Conservation (phyloP, 2,797 vertebrate species). For the Geotrypetes seraphini region DNA sequence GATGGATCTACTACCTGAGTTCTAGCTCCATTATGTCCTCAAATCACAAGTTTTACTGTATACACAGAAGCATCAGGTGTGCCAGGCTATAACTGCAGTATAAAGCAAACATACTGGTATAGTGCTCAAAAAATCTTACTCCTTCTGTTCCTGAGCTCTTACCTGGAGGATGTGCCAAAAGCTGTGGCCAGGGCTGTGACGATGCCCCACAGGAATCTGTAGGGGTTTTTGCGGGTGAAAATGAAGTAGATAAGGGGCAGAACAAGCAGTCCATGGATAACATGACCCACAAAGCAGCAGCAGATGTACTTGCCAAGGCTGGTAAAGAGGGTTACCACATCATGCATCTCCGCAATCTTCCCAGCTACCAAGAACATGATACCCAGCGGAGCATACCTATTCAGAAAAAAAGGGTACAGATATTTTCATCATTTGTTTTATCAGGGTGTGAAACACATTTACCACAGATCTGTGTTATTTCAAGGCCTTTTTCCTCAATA, state of each 20-base stretch:
- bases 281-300: constrained; percentile 75
- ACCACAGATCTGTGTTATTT: no score
- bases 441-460: no score
- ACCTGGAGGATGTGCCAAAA: constrained; percentile 86
- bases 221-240: constrained; percentile 77
- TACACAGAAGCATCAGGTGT: no score
- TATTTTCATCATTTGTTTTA: no score
- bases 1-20: no score
- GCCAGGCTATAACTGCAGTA: no score
- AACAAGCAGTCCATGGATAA: constrained; percentile 69
- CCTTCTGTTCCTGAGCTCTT: no score
- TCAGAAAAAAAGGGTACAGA: neutral
- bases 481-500: no score
- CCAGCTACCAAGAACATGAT: constrained; percentile 85
- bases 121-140: no score
- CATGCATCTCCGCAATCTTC: constrained; percentile 79
- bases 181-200: constrained; percentile 70
- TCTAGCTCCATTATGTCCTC: no score
- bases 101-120: no score
- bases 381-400: constrained; percentile 80
- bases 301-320: constrained; percentile 79
- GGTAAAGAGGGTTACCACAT: constrained; percentile 61
- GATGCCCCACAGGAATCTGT: constrained; percentile 77
- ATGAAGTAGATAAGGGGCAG: constrained; percentile 73
- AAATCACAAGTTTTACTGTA: no score